Conservation (phyloP, 2,888 invertebrate genomes). For the Drosophila kokeensis region DNA sequence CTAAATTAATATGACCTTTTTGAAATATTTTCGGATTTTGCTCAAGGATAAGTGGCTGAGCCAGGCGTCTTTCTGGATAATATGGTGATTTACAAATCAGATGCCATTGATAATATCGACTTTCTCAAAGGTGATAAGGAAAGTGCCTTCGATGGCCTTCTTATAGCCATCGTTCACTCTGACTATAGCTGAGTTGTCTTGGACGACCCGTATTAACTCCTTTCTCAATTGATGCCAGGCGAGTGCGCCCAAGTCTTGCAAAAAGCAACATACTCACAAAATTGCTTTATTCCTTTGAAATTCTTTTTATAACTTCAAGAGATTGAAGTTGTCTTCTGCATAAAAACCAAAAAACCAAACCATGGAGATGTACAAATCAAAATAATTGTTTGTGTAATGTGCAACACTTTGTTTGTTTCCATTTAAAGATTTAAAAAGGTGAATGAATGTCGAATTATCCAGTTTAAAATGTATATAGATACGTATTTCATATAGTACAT, state of each 20-base stretch:
- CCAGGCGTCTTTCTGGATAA: conserved; percentile 28
- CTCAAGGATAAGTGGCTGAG: conserved; percentile 9
- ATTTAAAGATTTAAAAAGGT: background rate
- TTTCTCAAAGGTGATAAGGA: conserved; percentile 57
- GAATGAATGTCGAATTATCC: conserved; percentile 24
- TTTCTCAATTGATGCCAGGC: conserved; percentile 26
- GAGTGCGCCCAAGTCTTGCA: conserved; percentile 12
- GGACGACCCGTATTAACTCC: conserved; percentile 24
- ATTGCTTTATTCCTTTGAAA: conserved; percentile 8
- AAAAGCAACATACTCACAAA: conserved; percentile 1
- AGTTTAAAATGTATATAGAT: conserved; percentile 29
- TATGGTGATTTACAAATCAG: conserved; percentile 18
- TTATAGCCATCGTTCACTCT: conserved; percentile 49
- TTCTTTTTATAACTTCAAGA: background rate
- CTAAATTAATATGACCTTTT: background rate
- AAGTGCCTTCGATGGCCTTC: conserved; percentile 60
- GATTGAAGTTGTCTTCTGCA: conserved; percentile 11
- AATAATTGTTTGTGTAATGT: conserved; percentile 6
- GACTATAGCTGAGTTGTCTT: conserved; percentile 33
- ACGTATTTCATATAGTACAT: conserved; percentile 18
- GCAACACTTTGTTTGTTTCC: conserved; percentile 10
- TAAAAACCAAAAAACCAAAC: background rate
- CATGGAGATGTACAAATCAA: background rate
- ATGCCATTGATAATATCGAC: conserved; percentile 56
- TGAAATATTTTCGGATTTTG: conserved; percentile 6